Evolutionary conservation across 1,140 invertebrate species (phyloP), one percentile per base, ranked within the genome.

Genomic region (Macrobrachium rosenbergii): DNA sequence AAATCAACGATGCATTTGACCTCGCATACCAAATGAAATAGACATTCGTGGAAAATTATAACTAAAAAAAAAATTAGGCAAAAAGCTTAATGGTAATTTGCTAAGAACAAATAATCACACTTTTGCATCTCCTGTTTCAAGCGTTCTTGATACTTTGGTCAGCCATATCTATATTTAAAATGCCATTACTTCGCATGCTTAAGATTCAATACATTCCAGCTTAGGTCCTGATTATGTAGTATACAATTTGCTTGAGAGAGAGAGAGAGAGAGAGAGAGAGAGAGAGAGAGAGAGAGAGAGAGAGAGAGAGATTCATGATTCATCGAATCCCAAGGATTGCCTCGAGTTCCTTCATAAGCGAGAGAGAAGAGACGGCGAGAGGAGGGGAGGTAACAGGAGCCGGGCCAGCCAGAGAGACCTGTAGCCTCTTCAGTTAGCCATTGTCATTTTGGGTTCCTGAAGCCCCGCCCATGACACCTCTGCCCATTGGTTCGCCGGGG

Each of bases 331-430:
- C 59, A 19, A 63, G 19, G 37, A 23, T 63, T 52, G 23, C 52
- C 72, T n/a, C 82, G 45, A 37, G 82, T 77, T 84, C 82, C 75
- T 84, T 84, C 72, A 84, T 84, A 84, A 84, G 52, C 16, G 59
- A 77, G 75, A 19, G 16, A n/a, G 19, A n/a, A 11, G 73, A 82
- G 60, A 69, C 77, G 77, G 77, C 79, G 52, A 52, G 16, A n/a
- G 72, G n/a, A n/a, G 19, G 28, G 12, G 73, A 82, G 60, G 78
- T 82, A 82, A 82, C 85, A 63, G 85, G 69, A 87, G 79, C 85
- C 60, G 85, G 64, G 43, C 73, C 17, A 7, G 58, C 21, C 21
- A 21, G 21, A 52, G 64, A 69, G 21, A 72, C 28, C 82, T n/a
- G 67, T 45, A 52, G 63, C 73, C 21, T 62, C 43, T 43, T 43